Base-by-base conservation (phyloP, 2,888 invertebrate species). In the Melanargia galathea region DNA sequence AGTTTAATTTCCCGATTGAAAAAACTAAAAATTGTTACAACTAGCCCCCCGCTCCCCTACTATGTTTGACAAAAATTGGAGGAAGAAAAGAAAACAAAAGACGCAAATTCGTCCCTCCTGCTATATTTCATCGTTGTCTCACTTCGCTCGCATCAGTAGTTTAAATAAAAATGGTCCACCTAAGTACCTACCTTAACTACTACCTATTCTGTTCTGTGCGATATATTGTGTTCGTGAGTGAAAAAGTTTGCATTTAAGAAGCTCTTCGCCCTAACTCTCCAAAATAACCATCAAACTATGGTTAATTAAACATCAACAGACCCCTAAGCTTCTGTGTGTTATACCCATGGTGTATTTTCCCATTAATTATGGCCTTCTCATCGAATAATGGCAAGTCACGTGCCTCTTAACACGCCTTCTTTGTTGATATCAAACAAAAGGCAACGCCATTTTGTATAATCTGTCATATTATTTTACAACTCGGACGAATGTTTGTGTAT, bases 331-430 rank as follows among this genome's bases (percentile, higher is more conserved):
- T 62, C 64, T 64, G 61, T 64, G 30, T 48, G 51, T 52, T 48
- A 43, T 49, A 48, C 43, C 55, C 58, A 61, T 64, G 40, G 62
- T 56, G 59, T 65, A 68, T 67, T 69, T 80, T 74, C 77, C 73
- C 76, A 79, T 75, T 81, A 82, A 83, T 84, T 82, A 83, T 64
- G 67, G 70, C 69, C 69, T 78, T 79, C 80, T 67, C 70, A 72
- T 67, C 68, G 58, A 55, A 76, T 79, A 84, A 83, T 81, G 73
- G 75, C 54, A 64, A 73, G 85, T 74, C 87, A 81, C 87, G 87
- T 83, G 86, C 65, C 81, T 68, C 70, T 75, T 69, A 49, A 72
- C 74, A 74, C 73, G 71, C 71, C 74, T 74, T 77, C 68, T 72
- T 81, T 83, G 76, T 85, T 75, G 68, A 64, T 71, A 63, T 62